A percentile compares a stretch with the other conserved stretches of the same genome.
Conservation (phyloP, 2,797 vertebrate genomes). For the Danio aesculapii region DNA sequence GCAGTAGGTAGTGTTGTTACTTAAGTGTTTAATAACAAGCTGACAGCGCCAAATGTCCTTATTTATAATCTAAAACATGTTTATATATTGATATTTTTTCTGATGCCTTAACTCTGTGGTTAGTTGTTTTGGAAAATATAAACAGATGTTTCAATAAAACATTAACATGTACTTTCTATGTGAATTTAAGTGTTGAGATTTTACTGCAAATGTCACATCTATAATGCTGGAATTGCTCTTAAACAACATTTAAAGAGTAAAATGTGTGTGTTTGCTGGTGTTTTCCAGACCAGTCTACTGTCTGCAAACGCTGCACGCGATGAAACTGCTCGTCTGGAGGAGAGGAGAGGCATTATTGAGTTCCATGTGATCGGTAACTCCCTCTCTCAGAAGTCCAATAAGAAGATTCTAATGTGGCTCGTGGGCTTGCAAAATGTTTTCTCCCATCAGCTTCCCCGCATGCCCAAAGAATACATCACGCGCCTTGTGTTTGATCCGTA, state of each 20-base stretch:
- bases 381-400: conserved; percentile 95
- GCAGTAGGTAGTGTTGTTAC: too few relatives aligned
- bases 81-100: too few relatives aligned
- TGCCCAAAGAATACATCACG: conserved; percentile 99
- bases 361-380: conserved; percentile 99
- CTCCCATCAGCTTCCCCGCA: conserved; percentile 96
- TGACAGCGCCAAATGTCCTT: too few relatives aligned
- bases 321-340: conserved; percentile 94
- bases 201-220: too few relatives aligned
- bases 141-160: too few relatives aligned
- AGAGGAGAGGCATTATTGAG: conserved; percentile 95
- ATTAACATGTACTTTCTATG: too few relatives aligned
- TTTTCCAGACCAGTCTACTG: conserved; percentile 88
- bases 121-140: too few relatives aligned
- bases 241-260: not conserved
- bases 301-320: conserved; percentile 95
- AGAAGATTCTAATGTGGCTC: conserved; percentile 98
- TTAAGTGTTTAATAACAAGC: too few relatives aligned
- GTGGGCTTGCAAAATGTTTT: conserved; percentile 98
- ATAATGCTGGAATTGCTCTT: too few relatives aligned
- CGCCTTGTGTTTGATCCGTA: conserved; percentile 98
- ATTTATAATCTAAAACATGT: too few relatives aligned
- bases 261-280: not conserved
- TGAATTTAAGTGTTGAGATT: too few relatives aligned
- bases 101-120: too few relatives aligned